These are phyloP conservation scores for Dasypogon diadema DNA, from an alignment of 2,888 invertebrate genomes.

Conservation along the genomic window DNA sequence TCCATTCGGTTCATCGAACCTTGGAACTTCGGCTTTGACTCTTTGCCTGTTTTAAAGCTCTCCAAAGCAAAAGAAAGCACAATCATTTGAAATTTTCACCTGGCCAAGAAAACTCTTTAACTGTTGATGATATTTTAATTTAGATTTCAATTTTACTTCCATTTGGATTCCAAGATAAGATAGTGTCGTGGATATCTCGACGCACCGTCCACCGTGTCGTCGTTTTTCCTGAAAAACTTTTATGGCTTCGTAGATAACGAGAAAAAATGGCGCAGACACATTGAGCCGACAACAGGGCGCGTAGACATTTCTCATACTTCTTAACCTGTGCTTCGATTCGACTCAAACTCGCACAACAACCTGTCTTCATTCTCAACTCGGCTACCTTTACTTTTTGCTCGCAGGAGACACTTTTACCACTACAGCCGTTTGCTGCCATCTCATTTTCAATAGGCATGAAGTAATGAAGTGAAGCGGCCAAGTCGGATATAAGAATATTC, in stretches of 20 bases:
- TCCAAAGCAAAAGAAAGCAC: slow-evolving; percentile 8
- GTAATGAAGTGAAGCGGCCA: not conserved
- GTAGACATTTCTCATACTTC: slow-evolving; percentile 30
- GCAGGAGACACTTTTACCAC: slow-evolving; percentile 37
- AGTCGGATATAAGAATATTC: slow-evolving; percentile 21
- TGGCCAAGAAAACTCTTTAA: not conserved
- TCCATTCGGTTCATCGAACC: slow-evolving; percentile 44
- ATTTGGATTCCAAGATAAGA: slow-evolving; percentile 25
- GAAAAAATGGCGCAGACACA: slow-evolving; percentile 26
- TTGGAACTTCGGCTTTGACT: slow-evolving; percentile 30
- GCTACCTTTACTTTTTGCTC: slow-evolving; percentile 38
- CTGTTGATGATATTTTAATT: slow-evolving; percentile 26
- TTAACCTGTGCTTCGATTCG: slow-evolving; percentile 25
- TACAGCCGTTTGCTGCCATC: not conserved
- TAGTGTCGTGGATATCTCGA: not conserved
- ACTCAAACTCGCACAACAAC: slow-evolving; percentile 36
- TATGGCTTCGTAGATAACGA: slow-evolving; percentile 40
- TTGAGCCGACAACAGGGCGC: slow-evolving; percentile 42
- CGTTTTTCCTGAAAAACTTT: slow-evolving; percentile 32
- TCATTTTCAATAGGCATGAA: slow-evolving; percentile 4
- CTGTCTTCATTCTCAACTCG: slow-evolving; percentile 43
- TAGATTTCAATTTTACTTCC: slow-evolving; percentile 31
- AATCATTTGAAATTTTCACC: slow-evolving; percentile 37
- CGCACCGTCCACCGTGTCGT: not conserved
- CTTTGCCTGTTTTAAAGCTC: slow-evolving; percentile 33